Conservation (phyloP, 2,797 vertebrate genomes). For the Hemitrygon akajei region DNA sequence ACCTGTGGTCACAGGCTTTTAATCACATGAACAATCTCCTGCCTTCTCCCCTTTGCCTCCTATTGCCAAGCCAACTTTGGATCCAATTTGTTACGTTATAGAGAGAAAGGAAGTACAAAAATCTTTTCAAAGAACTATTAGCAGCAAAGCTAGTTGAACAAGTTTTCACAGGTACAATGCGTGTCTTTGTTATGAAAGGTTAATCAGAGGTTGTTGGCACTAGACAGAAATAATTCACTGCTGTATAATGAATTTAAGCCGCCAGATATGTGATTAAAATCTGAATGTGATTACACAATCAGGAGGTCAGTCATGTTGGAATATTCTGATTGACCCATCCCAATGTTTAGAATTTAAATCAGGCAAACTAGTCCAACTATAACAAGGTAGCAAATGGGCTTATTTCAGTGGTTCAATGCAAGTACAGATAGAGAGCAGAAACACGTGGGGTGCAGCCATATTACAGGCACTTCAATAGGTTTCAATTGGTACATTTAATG, state of each 20-base stretch:
- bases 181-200: constrained; percentile 60
- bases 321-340: constrained; percentile 8
- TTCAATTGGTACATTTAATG: no score
- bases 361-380: not conserved
- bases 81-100: constrained; percentile 43
- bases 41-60: no score
- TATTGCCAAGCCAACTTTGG: no score
- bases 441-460: not conserved
- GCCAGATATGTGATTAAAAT: constrained; percentile 25
- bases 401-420: not conserved
- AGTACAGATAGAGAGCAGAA: not conserved
- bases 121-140: constrained; percentile 63
- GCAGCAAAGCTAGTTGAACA: constrained; percentile 59
- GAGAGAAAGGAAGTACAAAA: constrained; percentile 56
- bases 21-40: no score
- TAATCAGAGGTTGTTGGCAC: constrained; percentile 48
- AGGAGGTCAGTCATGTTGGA: not conserved
- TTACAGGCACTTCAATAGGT: no score
- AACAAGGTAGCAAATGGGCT: not conserved
- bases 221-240: constrained; percentile 44
- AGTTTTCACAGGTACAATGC: constrained; percentile 62
- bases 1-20: no score
- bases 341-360: not conserved
- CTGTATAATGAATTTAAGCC: constrained; percentile 49
- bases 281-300: constrained; percentile 11